Percentiles rank a stretch among this genome's conserved stretches.
Conservation (phyloP, 2,888 invertebrate genomes). For the Drosophila recens region DNA sequence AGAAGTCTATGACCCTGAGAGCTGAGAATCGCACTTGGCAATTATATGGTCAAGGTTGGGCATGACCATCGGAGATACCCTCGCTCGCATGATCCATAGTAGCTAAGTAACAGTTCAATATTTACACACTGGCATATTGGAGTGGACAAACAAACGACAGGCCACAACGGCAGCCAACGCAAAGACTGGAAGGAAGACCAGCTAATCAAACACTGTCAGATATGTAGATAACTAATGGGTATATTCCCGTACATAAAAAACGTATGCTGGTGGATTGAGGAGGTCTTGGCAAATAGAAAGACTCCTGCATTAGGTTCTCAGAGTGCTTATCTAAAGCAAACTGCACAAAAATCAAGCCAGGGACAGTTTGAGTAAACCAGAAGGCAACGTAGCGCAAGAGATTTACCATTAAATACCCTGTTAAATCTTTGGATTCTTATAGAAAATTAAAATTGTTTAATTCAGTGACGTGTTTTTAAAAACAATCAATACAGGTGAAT, state of each 20-base stretch:
- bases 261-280: slow-evolving; percentile 9
- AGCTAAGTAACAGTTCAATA: slow-evolving; percentile 55
- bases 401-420: background rate
- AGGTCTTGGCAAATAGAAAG: slow-evolving; percentile 53
- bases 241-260: background rate
- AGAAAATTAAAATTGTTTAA: background rate
- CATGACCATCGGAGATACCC: slow-evolving; percentile 41
- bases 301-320: slow-evolving; percentile 43
- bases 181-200: slow-evolving; percentile 41
- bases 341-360: slow-evolving; percentile 11
- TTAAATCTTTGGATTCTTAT: background rate
- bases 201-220: slow-evolving; percentile 54
- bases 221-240: slow-evolving; percentile 42
- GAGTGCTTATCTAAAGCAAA: slow-evolving; percentile 58
- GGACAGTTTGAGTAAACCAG: background rate
- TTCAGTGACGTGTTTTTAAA: too few species aligned
- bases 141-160: slow-evolving; percentile 64
- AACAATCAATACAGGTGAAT: too few species aligned
- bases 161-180: slow-evolving; percentile 55
- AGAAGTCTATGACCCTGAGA: slow-evolving; percentile 63
- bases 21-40: slow-evolving; percentile 45
- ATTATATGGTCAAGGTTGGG: slow-evolving; percentile 75
- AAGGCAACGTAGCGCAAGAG: too few species aligned
- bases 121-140: slow-evolving; percentile 67
- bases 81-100: slow-evolving; percentile 10